These are phyloP conservation scores for Drosophila simulans DNA, from an alignment of 1,140 invertebrate genomes.

Conservation along the genomic window DNA sequence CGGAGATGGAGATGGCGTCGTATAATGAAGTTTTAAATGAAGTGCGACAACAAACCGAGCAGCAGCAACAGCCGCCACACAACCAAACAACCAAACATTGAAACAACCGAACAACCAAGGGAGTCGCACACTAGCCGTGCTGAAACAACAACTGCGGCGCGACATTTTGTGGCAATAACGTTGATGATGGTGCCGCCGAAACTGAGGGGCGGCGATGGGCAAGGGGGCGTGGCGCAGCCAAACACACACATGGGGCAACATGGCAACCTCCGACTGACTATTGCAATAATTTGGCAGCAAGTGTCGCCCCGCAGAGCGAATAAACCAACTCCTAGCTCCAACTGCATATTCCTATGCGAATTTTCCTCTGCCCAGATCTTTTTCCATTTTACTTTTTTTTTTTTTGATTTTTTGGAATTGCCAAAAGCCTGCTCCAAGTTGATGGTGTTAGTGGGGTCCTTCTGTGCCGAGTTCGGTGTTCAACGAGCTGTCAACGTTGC, in stretches of 20 bases:
- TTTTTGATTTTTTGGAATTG: neutral
- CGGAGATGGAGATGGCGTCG: constrained; percentile 25
- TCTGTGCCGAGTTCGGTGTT: constrained; percentile 40
- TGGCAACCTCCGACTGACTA: constrained; percentile 55
- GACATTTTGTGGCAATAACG: constrained; percentile 79
- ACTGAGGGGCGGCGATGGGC: neutral
- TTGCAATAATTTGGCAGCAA: constrained; percentile 74
- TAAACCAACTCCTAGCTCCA: constrained; percentile 22
- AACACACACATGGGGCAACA: constrained; percentile 48
- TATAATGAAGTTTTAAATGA: constrained; percentile 81
- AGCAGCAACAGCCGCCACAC: constrained; percentile 16
- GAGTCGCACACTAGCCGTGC: constrained; percentile 15
- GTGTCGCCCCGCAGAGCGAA: constrained; percentile 39
- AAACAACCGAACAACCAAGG: constrained; percentile 12
- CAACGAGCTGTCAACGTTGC: constrained; percentile 62
- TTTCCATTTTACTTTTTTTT: constrained; percentile 1
- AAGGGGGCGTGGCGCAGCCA: constrained; percentile 5
- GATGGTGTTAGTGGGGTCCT: constrained; percentile 17
- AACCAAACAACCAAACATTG: constrained; percentile 3
- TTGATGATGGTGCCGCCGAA: constrained; percentile 39
- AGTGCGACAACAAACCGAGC: constrained; percentile 74
- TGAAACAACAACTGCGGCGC: constrained; percentile 56
- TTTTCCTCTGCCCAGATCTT: constrained; percentile 6
- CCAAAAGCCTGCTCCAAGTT: constrained; percentile 27
- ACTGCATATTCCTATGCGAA: constrained; percentile 15